Evolutionary conservation across 2,797 vertebrate genomes (phyloP), one percentile per base, ranked within the genome.

Genomic region (Sebastes trivittatus): DNA sequence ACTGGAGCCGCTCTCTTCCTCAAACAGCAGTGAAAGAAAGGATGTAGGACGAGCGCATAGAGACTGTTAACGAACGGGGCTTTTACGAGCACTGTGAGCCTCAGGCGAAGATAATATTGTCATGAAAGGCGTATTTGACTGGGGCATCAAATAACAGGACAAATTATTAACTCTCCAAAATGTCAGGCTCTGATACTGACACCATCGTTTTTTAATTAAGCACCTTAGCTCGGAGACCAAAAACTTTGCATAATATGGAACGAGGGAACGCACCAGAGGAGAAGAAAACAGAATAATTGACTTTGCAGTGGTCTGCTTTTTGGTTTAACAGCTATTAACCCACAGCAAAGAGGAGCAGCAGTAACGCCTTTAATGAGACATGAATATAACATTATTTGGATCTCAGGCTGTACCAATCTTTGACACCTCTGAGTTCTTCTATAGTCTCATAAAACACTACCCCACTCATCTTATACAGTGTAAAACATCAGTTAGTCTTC

Each of bases 1-100:
- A 96, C 96, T 2, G 98, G 98, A 13, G 97, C 98, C 0, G 98
- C 98, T 38, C 95, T 99, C 13, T 99, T 99, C 89, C 95, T 99
- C 42, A 98, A 97, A 92, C 97, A 96, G 73, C 97, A 97, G 75
- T 98, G 87, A 93, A 8, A 36, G 87, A 93, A 8, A 42, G 2
- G 16, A 23, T 0, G 1, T 42, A 72, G 9, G 46, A 20, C 27
- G 4, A 38, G 59, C 13, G 30, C 13, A 9, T 2, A 20, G 11
- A 71, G 72, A 52, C 11, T 11, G 11, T 0, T 8, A 25, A 25
- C 5, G 2, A 14, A 29, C 13, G 13, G 1, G 14, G 14, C 16
- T 65, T 68, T 22, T 68, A 36, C 58, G 4, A 81, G 42, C n/a
- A 7, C 23, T 54, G 42, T 29, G 16, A 36, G 22, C 60, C 22